phyloP scores from a whole-genome alignment of 2,888 invertebrate genomes.

The Onchidella celtica region DNA sequence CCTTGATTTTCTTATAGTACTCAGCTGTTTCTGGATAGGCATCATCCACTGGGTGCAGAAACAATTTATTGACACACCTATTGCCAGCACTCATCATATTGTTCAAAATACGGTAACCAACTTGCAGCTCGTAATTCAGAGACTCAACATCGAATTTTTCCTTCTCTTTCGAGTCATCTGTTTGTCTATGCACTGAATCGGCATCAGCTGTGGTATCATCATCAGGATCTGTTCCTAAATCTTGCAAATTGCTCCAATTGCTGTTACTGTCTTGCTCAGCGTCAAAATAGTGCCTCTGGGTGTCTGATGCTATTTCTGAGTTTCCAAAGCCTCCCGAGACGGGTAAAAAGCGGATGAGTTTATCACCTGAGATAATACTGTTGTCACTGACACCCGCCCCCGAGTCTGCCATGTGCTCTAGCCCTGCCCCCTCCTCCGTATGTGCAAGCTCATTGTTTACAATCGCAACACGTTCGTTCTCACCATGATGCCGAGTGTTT shows the following conservation, averaged over 20 bases:
- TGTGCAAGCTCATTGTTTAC: slow-evolving; percentile 25
- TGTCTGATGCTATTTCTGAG: background rate
- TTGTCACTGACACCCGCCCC: slow-evolving; percentile 8
- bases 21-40: slow-evolving; percentile 76
- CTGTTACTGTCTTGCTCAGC: background rate
- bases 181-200: slow-evolving; percentile 24
- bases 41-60: slow-evolving; percentile 80
- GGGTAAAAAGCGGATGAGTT: background rate
- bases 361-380: background rate
- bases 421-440: background rate
- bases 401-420: slow-evolving; percentile 4
- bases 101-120: slow-evolving; percentile 79
- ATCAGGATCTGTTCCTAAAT: background rate
- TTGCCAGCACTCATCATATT: slow-evolving; percentile 80
- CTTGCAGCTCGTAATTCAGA: slow-evolving; percentile 71
- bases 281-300: background rate
- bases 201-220: slow-evolving; percentile 4
- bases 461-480: background rate
- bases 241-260: background rate
- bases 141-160: slow-evolving; percentile 51
- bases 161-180: slow-evolving; percentile 33
- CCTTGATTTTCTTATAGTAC: slow-evolving; percentile 80
- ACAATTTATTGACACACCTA: slow-evolving; percentile 79
- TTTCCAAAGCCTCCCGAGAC: background rate
- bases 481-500: background rate